Conservation (phyloP, 2,888 invertebrate species). For the Agrilus mali region DNA sequence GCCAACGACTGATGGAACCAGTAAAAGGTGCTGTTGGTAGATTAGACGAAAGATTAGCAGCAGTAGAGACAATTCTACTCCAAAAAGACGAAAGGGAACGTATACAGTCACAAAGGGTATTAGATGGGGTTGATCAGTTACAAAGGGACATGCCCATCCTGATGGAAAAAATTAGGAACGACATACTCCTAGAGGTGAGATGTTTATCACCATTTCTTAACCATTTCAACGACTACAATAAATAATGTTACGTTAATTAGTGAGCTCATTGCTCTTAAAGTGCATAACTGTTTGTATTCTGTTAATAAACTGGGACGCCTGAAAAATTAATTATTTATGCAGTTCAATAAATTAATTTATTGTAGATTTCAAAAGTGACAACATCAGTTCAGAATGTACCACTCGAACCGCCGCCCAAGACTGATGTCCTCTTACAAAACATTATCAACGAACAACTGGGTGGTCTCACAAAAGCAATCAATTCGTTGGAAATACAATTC, state of each 20-base stretch:
- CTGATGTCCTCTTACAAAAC: slow-evolving; percentile 23
- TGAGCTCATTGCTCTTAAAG: too few species aligned
- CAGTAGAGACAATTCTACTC: slow-evolving; percentile 63
- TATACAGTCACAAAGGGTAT: slow-evolving; percentile 47
- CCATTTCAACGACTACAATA: too few species aligned
- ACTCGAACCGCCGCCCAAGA: slow-evolving; percentile 19
- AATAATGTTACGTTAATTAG: too few species aligned
- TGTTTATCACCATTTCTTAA: too few species aligned
- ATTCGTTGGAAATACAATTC: slow-evolving; percentile 25
- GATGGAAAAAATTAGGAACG: slow-evolving; percentile 33
- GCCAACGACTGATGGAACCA: slow-evolving; percentile 55
- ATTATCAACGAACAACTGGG: slow-evolving; percentile 26
- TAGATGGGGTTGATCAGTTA: slow-evolving; percentile 42
- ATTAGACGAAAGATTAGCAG: slow-evolving; percentile 61
- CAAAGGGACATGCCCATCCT: slow-evolving; percentile 37
- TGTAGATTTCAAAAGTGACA: background rate
- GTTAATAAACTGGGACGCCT: too few species aligned
- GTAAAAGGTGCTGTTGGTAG: slow-evolving; percentile 55
- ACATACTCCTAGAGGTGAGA: slow-evolving; percentile 27
- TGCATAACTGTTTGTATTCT: too few species aligned
- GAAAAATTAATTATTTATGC: too few species aligned
- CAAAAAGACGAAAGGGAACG: slow-evolving; percentile 58
- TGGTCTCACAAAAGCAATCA: slow-evolving; percentile 17
- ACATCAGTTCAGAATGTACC: slow-evolving; percentile 17
- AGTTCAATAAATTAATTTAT: too few species aligned